Percentiles rank a stretch among this genome's conserved stretches.
phyloP scores from a whole-genome alignment of 2,113 vertebrate species.

The Ptilonorhynchus violaceus region DNA sequence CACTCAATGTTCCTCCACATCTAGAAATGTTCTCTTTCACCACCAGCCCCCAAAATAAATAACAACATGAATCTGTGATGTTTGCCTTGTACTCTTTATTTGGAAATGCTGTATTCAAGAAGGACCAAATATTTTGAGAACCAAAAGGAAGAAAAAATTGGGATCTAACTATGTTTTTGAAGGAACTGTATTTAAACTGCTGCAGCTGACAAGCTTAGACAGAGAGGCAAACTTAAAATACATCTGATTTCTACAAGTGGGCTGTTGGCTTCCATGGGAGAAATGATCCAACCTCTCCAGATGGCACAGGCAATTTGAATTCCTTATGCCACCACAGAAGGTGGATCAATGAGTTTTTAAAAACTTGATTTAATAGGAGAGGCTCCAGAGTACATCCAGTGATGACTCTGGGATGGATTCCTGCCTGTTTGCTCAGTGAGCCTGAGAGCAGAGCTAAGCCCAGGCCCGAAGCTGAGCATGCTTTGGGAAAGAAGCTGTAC shows the following conservation, averaged over 20 bases:
- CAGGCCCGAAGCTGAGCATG: neutral
- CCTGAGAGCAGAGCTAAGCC: neutral
- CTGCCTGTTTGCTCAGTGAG: neutral
- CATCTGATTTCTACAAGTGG: neutral
- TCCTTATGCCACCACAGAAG: neutral
- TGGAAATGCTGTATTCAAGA: neutral
- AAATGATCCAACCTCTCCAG: neutral
- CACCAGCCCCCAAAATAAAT: neutral
- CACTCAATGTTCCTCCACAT: neutral
- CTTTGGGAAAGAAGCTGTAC: neutral
- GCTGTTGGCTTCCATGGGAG: neutral
- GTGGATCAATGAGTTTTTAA: neutral
- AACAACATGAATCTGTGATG: neutral
- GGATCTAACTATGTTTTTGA: neutral
- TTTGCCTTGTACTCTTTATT: neutral
- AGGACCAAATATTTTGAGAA: neutral
- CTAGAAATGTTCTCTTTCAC: neutral
- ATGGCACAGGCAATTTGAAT: neutral
- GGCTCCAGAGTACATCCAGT: neutral
- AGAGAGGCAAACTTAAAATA: neutral
- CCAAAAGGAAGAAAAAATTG: neutral
- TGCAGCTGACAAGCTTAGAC: neutral
- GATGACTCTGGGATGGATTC: neutral
- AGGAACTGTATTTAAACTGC: neutral
- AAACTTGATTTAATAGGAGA: neutral